Evolutionary conservation across 1,140 invertebrate genomes (phyloP).

Genomic region (Lasaia peninsularis): DNA sequence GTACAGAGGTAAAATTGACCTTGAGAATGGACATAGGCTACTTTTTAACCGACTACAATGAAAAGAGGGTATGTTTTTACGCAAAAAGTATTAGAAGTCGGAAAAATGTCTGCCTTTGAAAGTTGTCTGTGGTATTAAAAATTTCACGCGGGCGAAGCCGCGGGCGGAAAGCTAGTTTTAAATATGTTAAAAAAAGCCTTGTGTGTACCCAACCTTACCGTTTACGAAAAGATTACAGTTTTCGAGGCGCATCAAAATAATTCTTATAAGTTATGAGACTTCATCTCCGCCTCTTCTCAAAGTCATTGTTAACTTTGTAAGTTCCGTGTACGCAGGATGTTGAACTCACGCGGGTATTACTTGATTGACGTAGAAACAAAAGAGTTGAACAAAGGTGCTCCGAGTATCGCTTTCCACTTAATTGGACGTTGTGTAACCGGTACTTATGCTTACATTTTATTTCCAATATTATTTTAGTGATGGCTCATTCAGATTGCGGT

Average conservation of each 20-base stretch:
- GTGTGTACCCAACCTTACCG: slow-evolving; percentile 21
- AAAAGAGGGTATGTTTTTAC: no score
- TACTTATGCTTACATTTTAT: slow-evolving; percentile 7
- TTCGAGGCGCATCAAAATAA: slow-evolving; percentile 30
- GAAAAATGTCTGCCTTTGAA: no score
- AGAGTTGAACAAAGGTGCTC: slow-evolving; percentile 24
- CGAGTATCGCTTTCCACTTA: slow-evolving; percentile 23
- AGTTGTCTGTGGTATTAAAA: no score
- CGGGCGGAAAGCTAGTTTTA: no score
- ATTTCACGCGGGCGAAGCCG: no score
- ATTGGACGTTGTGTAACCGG: slow-evolving; percentile 15
- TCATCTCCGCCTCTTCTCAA: slow-evolving; percentile 26
- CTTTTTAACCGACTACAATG: no score
- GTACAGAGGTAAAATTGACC: no score
- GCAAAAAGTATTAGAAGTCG: no score
- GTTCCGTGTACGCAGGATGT: slow-evolving; percentile 28
- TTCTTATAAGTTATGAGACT: slow-evolving; percentile 32
- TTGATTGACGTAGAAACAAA: slow-evolving; percentile 33
- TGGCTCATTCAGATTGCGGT: slow-evolving; percentile 10
- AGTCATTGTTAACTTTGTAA: slow-evolving; percentile 30
- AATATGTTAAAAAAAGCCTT: background rate
- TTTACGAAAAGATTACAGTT: slow-evolving; percentile 25
- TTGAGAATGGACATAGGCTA: no score
- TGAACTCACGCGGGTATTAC: slow-evolving; percentile 23
- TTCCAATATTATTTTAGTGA: slow-evolving; percentile 9